Evolutionary conservation across 2,888 invertebrate species (phyloP), one percentile per base, ranked within the genome.

Genomic region (Gastrophysa polygoni): DNA sequence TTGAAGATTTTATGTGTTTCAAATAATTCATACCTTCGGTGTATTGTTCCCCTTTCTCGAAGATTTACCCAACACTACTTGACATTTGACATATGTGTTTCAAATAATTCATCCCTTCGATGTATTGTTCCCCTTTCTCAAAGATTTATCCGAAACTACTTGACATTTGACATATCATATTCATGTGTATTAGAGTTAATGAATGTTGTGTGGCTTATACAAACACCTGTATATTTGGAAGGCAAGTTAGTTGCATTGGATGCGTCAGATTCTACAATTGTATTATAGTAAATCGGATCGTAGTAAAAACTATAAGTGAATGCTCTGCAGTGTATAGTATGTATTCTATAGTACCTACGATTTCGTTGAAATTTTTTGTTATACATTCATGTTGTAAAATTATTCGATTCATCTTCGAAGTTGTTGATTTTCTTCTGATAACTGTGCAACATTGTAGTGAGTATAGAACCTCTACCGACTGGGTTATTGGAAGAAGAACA

Each of bases 181-280:
- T 64, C 56, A 54, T 68, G 65, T 63, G 67, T 67, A 59, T 59
- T 65, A 61, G 64, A 29, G 62, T 64, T 64, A 52, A 67, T 67
- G 59, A 67, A 64, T 67, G 66, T 63, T 66, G 67, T 64, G 60
- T 58, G 60, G 55, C 67, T 60, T 17, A 51, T 62, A 57, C 59
- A 57, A 61, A 59, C 56, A 59, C 57, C 59, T 57, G 64, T 64
- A 67, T 58, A 48, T 54, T 59, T 62, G 59, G 64, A 57, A 46
- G 58, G 57, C 56, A 54, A 64, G 70, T 68, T 66, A 67, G 68
- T 66, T 70, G 67, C 65, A 58, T 63, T 63, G 60, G 67, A 70
- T 68, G 63, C 68, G 68, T 69, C 64, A 71, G 59, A 61, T 71
- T 70, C 66, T 63, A 61, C 68, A 68, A 71, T 70, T 71, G 71